phyloP scores from a whole-genome alignment of 2,113 vertebrate species.

The Corythornis cristatus region DNA sequence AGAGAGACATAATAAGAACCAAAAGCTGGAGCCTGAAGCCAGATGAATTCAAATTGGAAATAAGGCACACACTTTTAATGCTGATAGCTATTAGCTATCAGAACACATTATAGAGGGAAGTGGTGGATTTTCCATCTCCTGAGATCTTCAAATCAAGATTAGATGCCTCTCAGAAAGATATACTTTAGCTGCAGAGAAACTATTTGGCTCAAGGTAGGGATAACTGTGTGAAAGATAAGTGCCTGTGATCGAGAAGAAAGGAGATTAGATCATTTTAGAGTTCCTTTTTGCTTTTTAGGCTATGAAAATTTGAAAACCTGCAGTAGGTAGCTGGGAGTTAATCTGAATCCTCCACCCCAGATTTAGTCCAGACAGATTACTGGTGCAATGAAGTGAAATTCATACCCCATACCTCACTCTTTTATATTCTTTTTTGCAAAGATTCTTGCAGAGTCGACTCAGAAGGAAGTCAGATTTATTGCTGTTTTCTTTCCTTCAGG shows the following conservation, averaged over 20 bases:
- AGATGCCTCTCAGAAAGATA: constrained; percentile 47
- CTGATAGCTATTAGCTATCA: constrained; percentile 64
- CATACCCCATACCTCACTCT: not conserved
- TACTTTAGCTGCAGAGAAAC: constrained; percentile 43
- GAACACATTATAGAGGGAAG: constrained; percentile 47
- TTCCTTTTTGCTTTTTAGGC: constrained; percentile 10
- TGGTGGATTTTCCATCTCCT: constrained; percentile 60
- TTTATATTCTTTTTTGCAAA: not conserved
- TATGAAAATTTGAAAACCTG: constrained; percentile 4
- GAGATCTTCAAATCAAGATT: constrained; percentile 68
- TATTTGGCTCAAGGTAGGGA: constrained; percentile 43
- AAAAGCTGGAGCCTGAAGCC: constrained; percentile 56
- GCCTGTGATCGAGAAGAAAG: constrained; percentile 47
- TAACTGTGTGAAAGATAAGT: constrained; percentile 49
- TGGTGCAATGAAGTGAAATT: not conserved
- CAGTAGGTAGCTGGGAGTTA: not conserved
- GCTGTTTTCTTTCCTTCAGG: not conserved
- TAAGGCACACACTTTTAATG: constrained; percentile 60
- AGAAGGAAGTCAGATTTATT: not conserved
- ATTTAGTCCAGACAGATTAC: constrained; percentile 25
- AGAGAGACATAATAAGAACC: constrained; percentile 56
- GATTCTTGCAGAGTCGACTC: no score
- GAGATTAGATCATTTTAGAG: constrained; percentile 49
- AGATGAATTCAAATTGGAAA: constrained; percentile 69
- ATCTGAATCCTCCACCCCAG: constrained; percentile 19